Conservation (phyloP, 1,140 invertebrate genomes). For the Drosophila busckii region DNA sequence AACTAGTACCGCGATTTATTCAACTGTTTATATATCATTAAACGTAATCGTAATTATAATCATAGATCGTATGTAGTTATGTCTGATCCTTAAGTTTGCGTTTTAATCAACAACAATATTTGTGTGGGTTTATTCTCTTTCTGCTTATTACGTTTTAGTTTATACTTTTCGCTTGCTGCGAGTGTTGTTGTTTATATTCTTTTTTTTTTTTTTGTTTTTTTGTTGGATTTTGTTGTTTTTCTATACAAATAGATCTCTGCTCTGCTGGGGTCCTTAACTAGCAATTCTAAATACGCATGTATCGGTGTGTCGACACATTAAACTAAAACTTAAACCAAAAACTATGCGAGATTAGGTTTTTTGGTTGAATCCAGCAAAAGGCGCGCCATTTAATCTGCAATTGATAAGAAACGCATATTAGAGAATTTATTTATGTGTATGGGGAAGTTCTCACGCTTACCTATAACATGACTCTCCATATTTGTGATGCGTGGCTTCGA, state of each 20-base stretch:
- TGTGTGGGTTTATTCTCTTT: no score
- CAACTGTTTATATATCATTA: conserved; percentile 26
- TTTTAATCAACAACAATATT: no score
- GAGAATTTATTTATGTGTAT: background rate
- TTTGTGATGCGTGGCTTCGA: conserved; percentile 77
- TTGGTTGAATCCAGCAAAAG: conserved; percentile 69
- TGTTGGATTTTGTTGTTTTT: no score
- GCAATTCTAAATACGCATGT: conserved; percentile 9
- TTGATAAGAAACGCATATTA: background rate
- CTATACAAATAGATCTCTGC: no score
- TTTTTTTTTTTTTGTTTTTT: no score
- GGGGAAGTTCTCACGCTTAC: conserved; percentile 27
- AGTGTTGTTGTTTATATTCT: no score
- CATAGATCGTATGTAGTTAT: no score
- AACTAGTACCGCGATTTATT: conserved; percentile 63
- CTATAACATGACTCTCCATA: conserved; percentile 79
- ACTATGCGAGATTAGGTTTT: conserved; percentile 68
- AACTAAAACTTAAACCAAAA: conserved; percentile 51
- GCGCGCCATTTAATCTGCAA: conserved; percentile 56
- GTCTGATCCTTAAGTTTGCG: no score
- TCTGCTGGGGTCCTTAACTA: no score
- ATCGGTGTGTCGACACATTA: conserved; percentile 27
- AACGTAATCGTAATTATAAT: no score
- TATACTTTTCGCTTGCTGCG: no score
- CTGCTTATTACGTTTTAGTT: no score